Percentiles rank a stretch among this genome's conserved stretches.
phyloP scores from a whole-genome alignment of 1,140 invertebrate genomes.

The Coenobita brevimanus region DNA sequence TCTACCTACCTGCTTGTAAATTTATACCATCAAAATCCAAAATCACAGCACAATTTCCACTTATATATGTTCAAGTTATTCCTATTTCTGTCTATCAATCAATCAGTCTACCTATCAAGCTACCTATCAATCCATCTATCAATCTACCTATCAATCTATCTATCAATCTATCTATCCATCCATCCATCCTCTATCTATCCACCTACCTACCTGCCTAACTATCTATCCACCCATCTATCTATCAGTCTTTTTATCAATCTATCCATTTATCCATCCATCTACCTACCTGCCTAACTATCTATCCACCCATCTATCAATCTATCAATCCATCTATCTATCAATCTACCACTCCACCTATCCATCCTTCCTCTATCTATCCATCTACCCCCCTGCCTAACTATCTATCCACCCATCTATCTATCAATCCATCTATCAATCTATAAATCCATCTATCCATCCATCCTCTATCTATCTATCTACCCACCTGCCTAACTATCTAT shows the following conservation, averaged over 20 bases:
- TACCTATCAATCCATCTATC: not conserved
- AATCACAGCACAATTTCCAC: no score
- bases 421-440: conserved; percentile 6
- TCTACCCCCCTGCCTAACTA: not conserved
- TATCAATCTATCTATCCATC: not conserved
- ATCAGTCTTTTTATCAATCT: not conserved
- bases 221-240: not conserved
- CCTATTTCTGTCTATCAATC: not conserved
- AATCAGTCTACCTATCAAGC: not conserved
- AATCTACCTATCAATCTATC: conserved; percentile 7
- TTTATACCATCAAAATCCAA: no score
- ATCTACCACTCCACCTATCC: not conserved
- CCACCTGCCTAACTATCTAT: not conserved
- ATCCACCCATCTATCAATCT: not conserved
- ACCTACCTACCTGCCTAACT: no score
- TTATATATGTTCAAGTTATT: no score
- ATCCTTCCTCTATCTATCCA: not conserved
- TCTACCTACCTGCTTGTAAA: no score
- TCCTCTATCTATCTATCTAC: not conserved
- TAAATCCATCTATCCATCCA: not conserved
- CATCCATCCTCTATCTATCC: not conserved
- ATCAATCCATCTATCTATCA: conserved; percentile 7
- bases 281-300: not conserved
- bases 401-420: not conserved
- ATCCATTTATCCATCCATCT: not conserved